These are phyloP conservation scores for Oreochromis grahami DNA, from an alignment of 2,797 vertebrate species.

Conservation along the genomic window DNA sequence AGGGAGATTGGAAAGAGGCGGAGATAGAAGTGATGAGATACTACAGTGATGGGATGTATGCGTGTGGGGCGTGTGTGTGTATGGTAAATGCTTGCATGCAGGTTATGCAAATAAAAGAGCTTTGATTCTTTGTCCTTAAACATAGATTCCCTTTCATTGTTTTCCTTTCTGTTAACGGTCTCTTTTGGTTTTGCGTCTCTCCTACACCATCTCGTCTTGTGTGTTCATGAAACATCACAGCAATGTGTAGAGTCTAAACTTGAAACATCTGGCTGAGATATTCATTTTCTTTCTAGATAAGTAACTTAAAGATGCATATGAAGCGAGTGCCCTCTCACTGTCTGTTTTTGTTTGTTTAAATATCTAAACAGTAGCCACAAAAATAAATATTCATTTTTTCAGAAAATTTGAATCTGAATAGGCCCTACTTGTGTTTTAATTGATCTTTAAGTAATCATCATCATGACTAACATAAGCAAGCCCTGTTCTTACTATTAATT, in stretches of 20 bases:
- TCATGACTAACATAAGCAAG: not conserved
- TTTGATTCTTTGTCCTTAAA: slow-evolving; percentile 54
- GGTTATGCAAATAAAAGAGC: slow-evolving; percentile 59
- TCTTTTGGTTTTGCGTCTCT: not conserved
- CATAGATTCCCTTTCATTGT: slow-evolving; percentile 27
- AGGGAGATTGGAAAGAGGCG: slow-evolving; percentile 56
- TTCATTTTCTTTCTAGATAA: not conserved
- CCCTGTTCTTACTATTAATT: not conserved
- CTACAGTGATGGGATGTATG: slow-evolving; percentile 48
- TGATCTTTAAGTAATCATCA: not conserved
- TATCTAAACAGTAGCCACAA: not conserved
- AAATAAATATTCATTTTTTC: not conserved
- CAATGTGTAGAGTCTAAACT: not conserved
- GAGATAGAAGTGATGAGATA: slow-evolving; percentile 53
- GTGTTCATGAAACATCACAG: not conserved
- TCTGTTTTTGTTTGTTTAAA: not conserved
- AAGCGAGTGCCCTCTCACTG: not conserved
- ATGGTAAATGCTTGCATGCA: slow-evolving; percentile 43
- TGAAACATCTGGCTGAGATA: not conserved
- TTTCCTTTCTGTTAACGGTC: slow-evolving; percentile 8
- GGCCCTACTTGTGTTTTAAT: not conserved
- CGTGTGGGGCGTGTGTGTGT: slow-evolving; percentile 1
- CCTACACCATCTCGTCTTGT: not conserved
- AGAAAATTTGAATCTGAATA: not conserved
- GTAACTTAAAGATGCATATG: not conserved